Conservation (phyloP, 2,113 vertebrate genomes). For the Pyxicephalus adspersus region DNA sequence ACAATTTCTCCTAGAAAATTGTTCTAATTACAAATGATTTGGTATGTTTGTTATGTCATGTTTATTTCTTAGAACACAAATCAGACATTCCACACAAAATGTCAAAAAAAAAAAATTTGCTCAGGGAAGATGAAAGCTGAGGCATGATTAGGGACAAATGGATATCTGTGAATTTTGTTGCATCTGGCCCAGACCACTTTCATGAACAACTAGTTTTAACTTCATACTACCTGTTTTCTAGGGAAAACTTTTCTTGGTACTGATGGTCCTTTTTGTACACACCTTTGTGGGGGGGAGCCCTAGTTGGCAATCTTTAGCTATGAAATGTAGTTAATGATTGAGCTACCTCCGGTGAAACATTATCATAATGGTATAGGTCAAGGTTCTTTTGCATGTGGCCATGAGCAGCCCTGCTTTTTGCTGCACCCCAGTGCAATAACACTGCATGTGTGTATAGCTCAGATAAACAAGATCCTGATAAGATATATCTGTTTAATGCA, state of each 20-base stretch:
- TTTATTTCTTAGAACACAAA: too few species aligned
- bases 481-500: not conserved
- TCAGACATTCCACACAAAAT: too few species aligned
- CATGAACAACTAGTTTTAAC: too few species aligned
- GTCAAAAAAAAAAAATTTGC: too few species aligned
- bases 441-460: not conserved
- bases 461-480: not conserved
- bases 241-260: not conserved
- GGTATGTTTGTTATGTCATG: too few species aligned
- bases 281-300: not conserved
- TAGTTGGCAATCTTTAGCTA: not conserved
- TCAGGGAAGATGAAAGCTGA: too few species aligned
- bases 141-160: too few species aligned
- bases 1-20: too few species aligned
- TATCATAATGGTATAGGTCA: slow-evolving; percentile 9
- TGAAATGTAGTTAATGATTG: slow-evolving; percentile 38
- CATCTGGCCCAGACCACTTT: too few species aligned
- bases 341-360: not conserved
- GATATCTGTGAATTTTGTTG: too few species aligned
- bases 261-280: not conserved
- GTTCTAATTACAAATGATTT: too few species aligned
- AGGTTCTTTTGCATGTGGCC: not conserved
- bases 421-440: not conserved
- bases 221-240: too few species aligned
- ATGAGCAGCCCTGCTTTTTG: not conserved